Conservation (phyloP, 2,888 invertebrate species). For the Apotomis capreana region DNA sequence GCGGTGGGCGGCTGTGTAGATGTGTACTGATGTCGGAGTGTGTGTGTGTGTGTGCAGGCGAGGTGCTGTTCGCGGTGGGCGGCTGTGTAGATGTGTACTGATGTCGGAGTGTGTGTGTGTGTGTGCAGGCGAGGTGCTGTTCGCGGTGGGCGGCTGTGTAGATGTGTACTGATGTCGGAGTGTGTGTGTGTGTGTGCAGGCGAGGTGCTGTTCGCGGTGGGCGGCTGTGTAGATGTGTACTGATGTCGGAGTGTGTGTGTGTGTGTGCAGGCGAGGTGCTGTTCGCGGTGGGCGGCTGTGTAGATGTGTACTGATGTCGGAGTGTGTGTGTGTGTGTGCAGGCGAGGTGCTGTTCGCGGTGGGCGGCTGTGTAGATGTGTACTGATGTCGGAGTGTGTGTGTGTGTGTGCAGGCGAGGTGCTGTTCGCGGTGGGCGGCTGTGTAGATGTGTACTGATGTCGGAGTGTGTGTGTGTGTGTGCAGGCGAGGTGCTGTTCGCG, state of each 20-base stretch:
- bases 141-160: conserved; percentile 99
- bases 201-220: conserved; percentile 98
- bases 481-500: conserved; percentile 96
- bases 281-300: conserved; percentile 99
- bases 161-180: neutral
- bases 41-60: conserved; percentile 75
- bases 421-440: conserved; percentile 99
- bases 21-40: neutral
- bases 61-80: conserved; percentile 98
- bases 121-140: conserved; percentile 91
- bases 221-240: conserved; percentile 89
- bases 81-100: conserved; percentile 87
- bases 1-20: conserved; percentile 98
- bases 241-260: neutral
- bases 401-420: conserved; percentile 87
- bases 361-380: conserved; percentile 91
- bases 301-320: neutral
- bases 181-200: conserved; percentile 63
- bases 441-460: neutral
- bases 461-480: neutral
- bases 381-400: neutral
- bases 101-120: neutral
- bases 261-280: conserved; percentile 89
- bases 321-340: neutral
- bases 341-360: conserved; percentile 98